Base-by-base conservation (phyloP, 2,888 invertebrate genomes). In the Fabriciana adippe region DNA sequence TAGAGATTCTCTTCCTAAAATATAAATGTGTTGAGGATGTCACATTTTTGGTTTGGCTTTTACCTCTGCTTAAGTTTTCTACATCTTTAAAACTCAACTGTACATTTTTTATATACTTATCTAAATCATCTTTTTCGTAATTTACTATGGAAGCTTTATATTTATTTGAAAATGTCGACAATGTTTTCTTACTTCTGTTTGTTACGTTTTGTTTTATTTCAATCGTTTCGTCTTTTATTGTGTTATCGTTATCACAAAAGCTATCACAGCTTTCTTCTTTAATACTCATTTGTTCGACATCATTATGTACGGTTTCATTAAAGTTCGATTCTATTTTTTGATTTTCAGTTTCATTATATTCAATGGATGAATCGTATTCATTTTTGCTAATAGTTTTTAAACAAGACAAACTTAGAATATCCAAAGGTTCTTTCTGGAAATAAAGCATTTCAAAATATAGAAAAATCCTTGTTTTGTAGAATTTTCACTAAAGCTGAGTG, bases 241-340 rank as follows among this genome's bases (percentile, higher is more conserved):
- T 5, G 6, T 18, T 16, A 5, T 16, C 21, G 16, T 14, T 18
- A 50, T 31, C 16, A 16, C 21, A 4, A 16, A 31, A 60, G n/a
- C 48, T 48, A 31, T 31, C n/a, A 50, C 31, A 41, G 18, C 15
- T 60, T 14, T 60, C 60, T 16, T 50, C 60, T 31, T 31, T 60
- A n/a, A 15, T 16, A 48, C 6, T 8, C n/a, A 26, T 14, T 13
- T 14, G 11, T 4, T n/a, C 31, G 8, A 16, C 16, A 16, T 56
- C 41, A 16, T 15, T 16, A 14, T 48, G 21, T n/a, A 26, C 59
- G 5, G 15, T 21, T 16, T n/a, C 26, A 31, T 41, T 41, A 41
- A 57, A 16, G 18, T 48, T n/a, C 26, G 3, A 31, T 60, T 60
- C 48, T 15, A 13, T 47, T 26, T 60, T 26, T 31, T 31, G 4